A percentile compares a stretch with the other conserved stretches of the same genome.
phyloP scores from a whole-genome alignment of 2,797 vertebrate species.

The Decapterus maruadsi region DNA sequence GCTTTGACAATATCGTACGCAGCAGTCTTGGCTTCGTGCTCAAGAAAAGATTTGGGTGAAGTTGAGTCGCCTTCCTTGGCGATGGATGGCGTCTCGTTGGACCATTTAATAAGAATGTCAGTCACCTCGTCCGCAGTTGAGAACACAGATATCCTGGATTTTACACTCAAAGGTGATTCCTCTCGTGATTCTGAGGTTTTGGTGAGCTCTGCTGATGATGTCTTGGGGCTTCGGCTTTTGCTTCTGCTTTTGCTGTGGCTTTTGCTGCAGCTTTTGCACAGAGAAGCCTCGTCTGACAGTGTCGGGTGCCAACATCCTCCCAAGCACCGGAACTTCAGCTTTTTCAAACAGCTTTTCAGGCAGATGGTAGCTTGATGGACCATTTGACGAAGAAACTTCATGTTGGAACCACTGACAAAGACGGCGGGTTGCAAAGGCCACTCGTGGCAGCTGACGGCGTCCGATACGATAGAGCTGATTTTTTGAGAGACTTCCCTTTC shows the following conservation, averaged over 20 bases:
- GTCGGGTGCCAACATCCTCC: no score
- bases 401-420: neutral
- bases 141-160: neutral
- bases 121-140: neutral
- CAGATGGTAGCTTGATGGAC: neutral
- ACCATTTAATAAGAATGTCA: neutral
- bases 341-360: neutral
- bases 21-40: no score
- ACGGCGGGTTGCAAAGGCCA: neutral
- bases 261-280: no score
- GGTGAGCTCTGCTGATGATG: no score
- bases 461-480: neutral
- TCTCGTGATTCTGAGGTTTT: neutral
- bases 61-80: no score
- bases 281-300: no score
- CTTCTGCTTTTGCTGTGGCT: no score
- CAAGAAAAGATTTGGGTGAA: no score
- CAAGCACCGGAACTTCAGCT: neutral
- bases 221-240: no score
- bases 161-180: neutral
- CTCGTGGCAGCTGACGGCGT: no score
- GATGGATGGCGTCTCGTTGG: neutral
- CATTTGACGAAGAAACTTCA: neutral
- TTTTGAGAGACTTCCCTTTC: neutral
- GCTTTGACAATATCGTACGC: neutral